These are phyloP conservation scores for Furcifer pardalis DNA, from an alignment of 2,797 vertebrate genomes.

Conservation along the genomic window DNA sequence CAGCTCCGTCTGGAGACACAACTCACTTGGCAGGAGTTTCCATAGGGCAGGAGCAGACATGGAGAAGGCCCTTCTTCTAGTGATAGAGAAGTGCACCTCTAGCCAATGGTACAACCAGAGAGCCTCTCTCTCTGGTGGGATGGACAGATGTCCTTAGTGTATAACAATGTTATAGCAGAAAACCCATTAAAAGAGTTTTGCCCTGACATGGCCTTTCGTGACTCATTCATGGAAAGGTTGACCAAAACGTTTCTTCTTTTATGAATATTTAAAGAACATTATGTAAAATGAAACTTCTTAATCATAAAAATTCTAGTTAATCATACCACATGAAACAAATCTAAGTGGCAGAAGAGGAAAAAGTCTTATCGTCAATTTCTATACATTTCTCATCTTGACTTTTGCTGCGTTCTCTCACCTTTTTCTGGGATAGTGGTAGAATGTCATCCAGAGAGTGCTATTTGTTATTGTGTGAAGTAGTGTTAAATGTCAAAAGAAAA, in stretches of 20 bases:
- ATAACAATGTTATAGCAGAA: slow-evolving; percentile 3
- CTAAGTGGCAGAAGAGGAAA: slow-evolving; percentile 41
- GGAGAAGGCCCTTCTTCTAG: too few species aligned
- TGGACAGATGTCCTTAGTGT: too few species aligned
- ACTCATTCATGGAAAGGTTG: slow-evolving; percentile 38
- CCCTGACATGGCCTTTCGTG: slow-evolving; percentile 46
- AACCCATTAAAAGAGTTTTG: slow-evolving; percentile 30
- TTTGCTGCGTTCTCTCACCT: slow-evolving; percentile 67
- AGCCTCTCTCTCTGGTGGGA: too few species aligned
- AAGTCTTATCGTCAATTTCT: too few species aligned
- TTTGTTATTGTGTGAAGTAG: slow-evolving; percentile 52
- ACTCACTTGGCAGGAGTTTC: too few species aligned
- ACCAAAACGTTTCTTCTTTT: slow-evolving; percentile 37
- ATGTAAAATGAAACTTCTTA: slow-evolving; percentile 60
- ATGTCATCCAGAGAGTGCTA: slow-evolving; percentile 63
- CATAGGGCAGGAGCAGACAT: too few species aligned
- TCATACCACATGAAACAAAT: slow-evolving; percentile 60
- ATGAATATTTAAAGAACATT: slow-evolving; percentile 46
- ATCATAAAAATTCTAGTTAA: slow-evolving; percentile 48
- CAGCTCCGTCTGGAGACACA: too few species aligned
- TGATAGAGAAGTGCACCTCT: too few species aligned
- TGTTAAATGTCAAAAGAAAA: slow-evolving; percentile 74
- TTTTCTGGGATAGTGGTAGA: slow-evolving; percentile 64
- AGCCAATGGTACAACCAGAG: too few species aligned
- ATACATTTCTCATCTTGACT: slow-evolving; percentile 55